Conservation (phyloP, 2,888 invertebrate species). For the Eudemis profundana region DNA sequence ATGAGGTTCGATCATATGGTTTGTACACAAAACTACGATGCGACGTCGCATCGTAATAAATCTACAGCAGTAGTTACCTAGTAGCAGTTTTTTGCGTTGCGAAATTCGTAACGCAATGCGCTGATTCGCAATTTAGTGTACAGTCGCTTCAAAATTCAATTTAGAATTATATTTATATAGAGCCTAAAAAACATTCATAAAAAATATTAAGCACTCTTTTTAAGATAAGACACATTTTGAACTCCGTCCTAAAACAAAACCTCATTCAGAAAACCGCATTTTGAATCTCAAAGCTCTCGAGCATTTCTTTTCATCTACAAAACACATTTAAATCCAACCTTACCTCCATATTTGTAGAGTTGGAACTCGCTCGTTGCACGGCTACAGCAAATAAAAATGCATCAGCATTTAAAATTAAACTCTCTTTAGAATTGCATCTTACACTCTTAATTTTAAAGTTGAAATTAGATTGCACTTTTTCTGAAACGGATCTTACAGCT, state of each 20-base stretch:
- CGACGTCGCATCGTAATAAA: no score
- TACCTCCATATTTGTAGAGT: not conserved
- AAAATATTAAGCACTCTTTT: not conserved
- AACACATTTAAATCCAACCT: not conserved
- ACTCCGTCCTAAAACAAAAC: slow-evolving; percentile 11
- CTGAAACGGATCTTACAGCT: not conserved
- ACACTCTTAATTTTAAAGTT: not conserved
- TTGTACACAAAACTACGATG: no score
- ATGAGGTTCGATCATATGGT: no score
- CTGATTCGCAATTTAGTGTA: no score
- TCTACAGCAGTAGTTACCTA: no score
- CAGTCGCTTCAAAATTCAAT: no score
- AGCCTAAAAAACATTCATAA: not conserved
- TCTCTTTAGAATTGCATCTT: slow-evolving; percentile 17
- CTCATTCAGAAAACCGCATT: slow-evolving; percentile 29
- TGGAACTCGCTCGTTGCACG: not conserved
- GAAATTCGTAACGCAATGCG: no score
- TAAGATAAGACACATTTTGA: slow-evolving; percentile 21
- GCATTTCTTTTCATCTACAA: not conserved
- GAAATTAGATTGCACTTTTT: slow-evolving; percentile 18
- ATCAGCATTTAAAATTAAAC: slow-evolving; percentile 21
- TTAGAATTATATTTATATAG: no score
- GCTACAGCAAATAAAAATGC: slow-evolving; percentile 21
- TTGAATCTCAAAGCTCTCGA: slow-evolving; percentile 12
- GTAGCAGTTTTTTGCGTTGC: no score